Evolutionary conservation across 2,113 vertebrate species (phyloP), one percentile per base, ranked within the genome.

Genomic region (Psilopogon haemacephalus): DNA sequence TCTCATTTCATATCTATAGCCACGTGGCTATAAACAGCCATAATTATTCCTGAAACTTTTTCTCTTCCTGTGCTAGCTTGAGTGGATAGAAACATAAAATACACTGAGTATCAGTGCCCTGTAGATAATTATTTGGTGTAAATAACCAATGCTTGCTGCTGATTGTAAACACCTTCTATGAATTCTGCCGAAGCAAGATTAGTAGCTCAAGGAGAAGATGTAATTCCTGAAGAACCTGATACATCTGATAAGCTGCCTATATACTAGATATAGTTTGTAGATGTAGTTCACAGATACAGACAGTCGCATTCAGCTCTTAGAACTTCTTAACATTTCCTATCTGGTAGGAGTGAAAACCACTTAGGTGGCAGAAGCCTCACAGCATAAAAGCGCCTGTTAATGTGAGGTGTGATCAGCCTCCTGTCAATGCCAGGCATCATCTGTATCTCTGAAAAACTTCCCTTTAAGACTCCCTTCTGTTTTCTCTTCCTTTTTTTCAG

Each of bases 211-310:
- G 44, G 48, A 90, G 74, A 89, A 89, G 30, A 11, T 37, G 69
- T 62, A 85, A 86, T 89, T 95, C 38, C 54, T 94, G 70, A 86
- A 95, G 84, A 94, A 79, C 73, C 50, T 23, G 7, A 80, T 79
- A 84, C 72, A 72, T 75, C 54, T 89, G 92, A 88, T 75, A 94
- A 94, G 84, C 91, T 65, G 46, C 78, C 91, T 83, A 83, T 65
- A 68, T 84, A 81, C 23, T 50, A 50, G 48, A 50, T 50, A 12
- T 7, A 50, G 48, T 24, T 9, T 50, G 48, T 12, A 50, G 48
- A 23, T 50, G 24, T 24, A 50, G 21, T 50, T 12, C 24, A 50
- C 12, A 50, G 48, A 50, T 50, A 77, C 59, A 89, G 78, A n/a
- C n/a, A 27, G 15, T 20, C 62, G 8, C 6, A 5, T 35, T 52